Evolutionary conservation across 1,140 invertebrate genomes (phyloP), one percentile per base, ranked within the genome.

Genomic region (Lutraria rhynchaena): DNA sequence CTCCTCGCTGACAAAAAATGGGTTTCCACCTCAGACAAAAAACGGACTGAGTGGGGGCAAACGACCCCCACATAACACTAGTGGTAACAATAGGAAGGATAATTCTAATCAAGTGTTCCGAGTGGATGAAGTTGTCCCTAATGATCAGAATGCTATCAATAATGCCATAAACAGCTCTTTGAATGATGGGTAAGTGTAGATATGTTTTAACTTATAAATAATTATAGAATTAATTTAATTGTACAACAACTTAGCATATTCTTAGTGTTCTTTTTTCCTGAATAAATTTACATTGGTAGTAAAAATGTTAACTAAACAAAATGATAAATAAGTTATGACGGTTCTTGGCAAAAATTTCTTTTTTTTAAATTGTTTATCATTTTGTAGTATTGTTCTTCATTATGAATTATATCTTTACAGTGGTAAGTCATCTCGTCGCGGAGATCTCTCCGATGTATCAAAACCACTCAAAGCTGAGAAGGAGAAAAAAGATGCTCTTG

Each of bases 41-140:
- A 90, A 90, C 87, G 89, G 89, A 85, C 61, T 82, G 81, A 85
- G 86, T 85, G 86, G 83, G 86, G 83, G 82, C 67, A 83, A 77
- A 80, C 77, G 81, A 85, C 83, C 87, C 87, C 87, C 84, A 87
- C 85, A 89, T 87, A 87, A 67, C 80, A 85, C 76, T 83, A 81
- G 77, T 74, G 57, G 86, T 78, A 60, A 83, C 77, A 58, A 85
- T 78, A 81, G 88, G 78, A 93, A 90, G 76, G 90, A 90, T 41
- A 90, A 88, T 78, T 86, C 87, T 37, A 84, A 85, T 19, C 92
- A 93, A 55, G 93, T 95, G 0, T 94, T 93, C 88, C 92, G 94
- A 74, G 92, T 95, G 15, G 94, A 95, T 83, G 93, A 94, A 74
- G 93, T 94, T 11, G 94, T 94, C 35, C 86, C 94, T 2, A 93